Percentiles rank a stretch among this genome's conserved stretches.
Evolutionary conservation across 2,797 vertebrate genomes (phyloP).

Genomic region (Megalops cyprinoides): DNA sequence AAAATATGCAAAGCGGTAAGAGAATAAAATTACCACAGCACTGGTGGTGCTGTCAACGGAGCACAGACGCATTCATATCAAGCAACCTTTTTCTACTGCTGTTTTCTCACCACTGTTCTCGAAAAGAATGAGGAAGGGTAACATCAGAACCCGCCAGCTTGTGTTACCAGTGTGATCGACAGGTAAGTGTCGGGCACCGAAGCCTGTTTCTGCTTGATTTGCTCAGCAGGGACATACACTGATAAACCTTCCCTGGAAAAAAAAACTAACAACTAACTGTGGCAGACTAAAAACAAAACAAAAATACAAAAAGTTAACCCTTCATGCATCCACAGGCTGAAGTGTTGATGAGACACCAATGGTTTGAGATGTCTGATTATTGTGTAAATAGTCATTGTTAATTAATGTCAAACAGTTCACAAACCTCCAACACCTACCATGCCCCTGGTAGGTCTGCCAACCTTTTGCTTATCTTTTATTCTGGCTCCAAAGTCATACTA

Average conservation of each 20-base stretch:
- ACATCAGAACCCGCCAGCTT: conserved; percentile 1
- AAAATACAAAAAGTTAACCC: background rate
- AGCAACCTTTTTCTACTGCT: conserved; percentile 37
- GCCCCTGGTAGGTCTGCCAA: no score
- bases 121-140: conserved; percentile 35
- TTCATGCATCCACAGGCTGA: background rate
- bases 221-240: background rate
- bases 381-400: background rate
- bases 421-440: no score
- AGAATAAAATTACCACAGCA: conserved; percentile 22
- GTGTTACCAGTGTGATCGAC: conserved; percentile 35
- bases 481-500: no score
- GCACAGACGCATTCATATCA: conserved; percentile 18
- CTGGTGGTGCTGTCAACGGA: background rate
- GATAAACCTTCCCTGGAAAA: background rate
- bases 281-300: background rate
- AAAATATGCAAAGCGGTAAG: no score
- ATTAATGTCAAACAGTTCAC: background rate
- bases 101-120: conserved; percentile 31
- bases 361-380: background rate
- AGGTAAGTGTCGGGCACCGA: conserved; percentile 37
- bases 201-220: conserved; percentile 24
- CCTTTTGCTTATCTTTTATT: no score
- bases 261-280: background rate
- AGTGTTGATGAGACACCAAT: background rate